Evolutionary conservation across 1,140 invertebrate species (phyloP), one percentile per base, ranked within the genome.

Genomic region (Radopholus similis): DNA sequence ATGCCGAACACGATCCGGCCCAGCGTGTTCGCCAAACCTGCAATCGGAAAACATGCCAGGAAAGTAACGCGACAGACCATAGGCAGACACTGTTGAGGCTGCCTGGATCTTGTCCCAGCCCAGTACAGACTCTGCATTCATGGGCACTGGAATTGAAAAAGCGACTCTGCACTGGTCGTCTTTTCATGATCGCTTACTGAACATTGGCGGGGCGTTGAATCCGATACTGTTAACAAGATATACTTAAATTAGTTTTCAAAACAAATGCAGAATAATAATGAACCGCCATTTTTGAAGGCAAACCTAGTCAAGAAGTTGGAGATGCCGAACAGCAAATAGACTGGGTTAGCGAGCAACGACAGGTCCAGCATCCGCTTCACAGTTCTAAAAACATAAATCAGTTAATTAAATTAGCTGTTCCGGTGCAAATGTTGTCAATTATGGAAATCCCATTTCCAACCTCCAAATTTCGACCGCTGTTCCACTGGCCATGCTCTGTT

Each of bases 251-350:
- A n/a, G n/a, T 49, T 53, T 8, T 15, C 15, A 1, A 21, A 18
- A 18, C 15, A 18, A 53, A 53, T 18, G 28, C 13, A 53, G 4
- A n/a, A n/a, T n/a, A n/a, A n/a, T n/a, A n/a, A n/a, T n/a, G n/a
- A n/a, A n/a, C n/a, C n/a, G n/a, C n/a, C n/a, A n/a, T n/a, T n/a
- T n/a, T n/a, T n/a, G n/a, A n/a, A n/a, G 6, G 15, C 28, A 53
- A 18, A 53, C 80, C 90, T 93, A 6, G 93, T 97, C 77, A 92
- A 88, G 82, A 97, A 94, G 84, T 97, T 97, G 28, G 92, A 95
- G 34, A 92, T 64, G 23, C 89, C 89, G 83, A 96, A 97, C 56
- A 96, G 83, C 60, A 97, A 86, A 82, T 96, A 97, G 68, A 95
- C 86, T 3, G 88, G 87, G 83, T 96, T 90, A 64, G 88, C 88